These are phyloP conservation scores for Amphipoea lucens DNA, from an alignment of 2,888 invertebrate species.

Conservation along the genomic window DNA sequence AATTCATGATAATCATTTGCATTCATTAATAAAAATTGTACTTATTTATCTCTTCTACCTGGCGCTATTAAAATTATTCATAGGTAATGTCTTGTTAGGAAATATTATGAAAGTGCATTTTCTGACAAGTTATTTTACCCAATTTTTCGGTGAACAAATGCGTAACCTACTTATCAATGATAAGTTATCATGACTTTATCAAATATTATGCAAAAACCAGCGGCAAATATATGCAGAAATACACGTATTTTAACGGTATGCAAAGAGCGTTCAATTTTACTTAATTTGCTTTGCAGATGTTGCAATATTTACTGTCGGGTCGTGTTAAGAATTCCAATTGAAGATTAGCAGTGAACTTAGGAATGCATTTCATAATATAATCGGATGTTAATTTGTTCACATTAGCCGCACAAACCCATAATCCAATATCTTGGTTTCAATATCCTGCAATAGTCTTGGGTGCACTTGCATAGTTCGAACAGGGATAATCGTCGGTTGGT, in stretches of 20 bases:
- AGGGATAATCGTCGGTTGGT: no score
- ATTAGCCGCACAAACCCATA: no score
- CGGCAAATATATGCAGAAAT: constrained; percentile 49
- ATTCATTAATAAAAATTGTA: background rate
- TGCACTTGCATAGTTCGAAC: no score
- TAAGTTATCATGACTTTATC: constrained; percentile 57
- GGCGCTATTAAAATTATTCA: background rate
- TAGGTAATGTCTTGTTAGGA: background rate
- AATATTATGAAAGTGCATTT: background rate
- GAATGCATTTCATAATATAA: constrained; percentile 20
- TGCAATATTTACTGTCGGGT: constrained; percentile 38
- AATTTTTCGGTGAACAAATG: constrained; percentile 34
- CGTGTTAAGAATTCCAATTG: constrained; percentile 35
- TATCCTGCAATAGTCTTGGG: no score
- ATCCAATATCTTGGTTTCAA: no score
- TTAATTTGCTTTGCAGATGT: constrained; percentile 51
- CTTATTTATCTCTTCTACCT: background rate
- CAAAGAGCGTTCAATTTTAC: constrained; percentile 41
- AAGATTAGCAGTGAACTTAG: constrained; percentile 12
- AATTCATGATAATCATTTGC: background rate
- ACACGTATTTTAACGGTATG: constrained; percentile 42
- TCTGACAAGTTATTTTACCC: constrained; percentile 3
- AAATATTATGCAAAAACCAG: constrained; percentile 56
- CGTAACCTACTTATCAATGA: constrained; percentile 58
- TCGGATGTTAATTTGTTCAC: background rate